Base-by-base conservation (phyloP, 2,797 vertebrate genomes). In the Lithobates pipiens region DNA sequence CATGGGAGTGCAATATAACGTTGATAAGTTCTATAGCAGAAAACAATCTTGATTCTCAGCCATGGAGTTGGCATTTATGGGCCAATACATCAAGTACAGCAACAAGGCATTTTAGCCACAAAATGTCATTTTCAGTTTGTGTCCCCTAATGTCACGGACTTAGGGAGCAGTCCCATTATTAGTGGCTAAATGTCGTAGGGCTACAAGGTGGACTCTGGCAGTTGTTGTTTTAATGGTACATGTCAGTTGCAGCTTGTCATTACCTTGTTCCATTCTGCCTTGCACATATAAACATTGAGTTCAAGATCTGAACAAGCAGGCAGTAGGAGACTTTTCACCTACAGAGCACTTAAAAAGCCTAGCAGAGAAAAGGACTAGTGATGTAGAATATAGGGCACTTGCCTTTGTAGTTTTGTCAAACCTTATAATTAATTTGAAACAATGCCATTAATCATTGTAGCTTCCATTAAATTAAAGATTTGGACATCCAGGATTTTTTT, bases 181-280 rank as follows among this genome's bases (percentile, higher is more conserved):
- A 72, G 71, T 68, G 29, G 7, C n/a, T 23, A 63, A 77, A 39
- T 77, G 67, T 63, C n/a, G 29, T 8, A 71, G 27, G 25, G 29
- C 44, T 50, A n/a, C 65, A 68, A 65, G 29, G 44, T 84, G 67
- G 44, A 77, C 32, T 72, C 18, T 44, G 27, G 73, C 71, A 83
- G 44, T 27, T 63, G 46, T 83, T 61, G 50, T 61, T 67, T 57
- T 77, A 82, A 82, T 83, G 75, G 44, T 5, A 10, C 69, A 68
- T 79, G 80, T 78, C 85, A 83, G 36, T 69, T 78, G 25, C 76
- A 78, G n/a, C 69, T 29, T 78, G 61, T 83, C 42, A 86, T 83
- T 57, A 39, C 76, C 32, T 77, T 27, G 69, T 77, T 76, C 70
- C 25, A 29, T 44, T 63, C 50, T 85, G 39, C 65, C 27, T 63